Percentiles rank a stretch among this genome's conserved stretches.
Evolutionary conservation across 2,113 vertebrate genomes (phyloP).

Genomic region (Ctenodactylus gundi): DNA sequence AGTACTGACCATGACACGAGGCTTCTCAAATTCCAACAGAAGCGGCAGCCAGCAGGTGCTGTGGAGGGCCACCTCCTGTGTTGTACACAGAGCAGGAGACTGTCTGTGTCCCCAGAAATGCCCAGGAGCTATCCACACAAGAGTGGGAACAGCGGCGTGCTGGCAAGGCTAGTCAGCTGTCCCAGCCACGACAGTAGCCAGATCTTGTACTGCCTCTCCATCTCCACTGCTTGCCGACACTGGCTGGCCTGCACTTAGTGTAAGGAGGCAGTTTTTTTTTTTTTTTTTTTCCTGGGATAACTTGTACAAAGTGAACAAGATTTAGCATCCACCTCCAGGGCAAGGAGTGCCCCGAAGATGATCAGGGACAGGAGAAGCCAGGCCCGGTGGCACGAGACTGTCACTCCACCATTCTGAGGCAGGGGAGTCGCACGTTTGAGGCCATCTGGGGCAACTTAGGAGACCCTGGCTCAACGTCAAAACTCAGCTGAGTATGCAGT

Average conservation of each 20-base stretch:
- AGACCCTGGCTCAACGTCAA: no score
- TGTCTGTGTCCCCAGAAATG: fast-evolving
- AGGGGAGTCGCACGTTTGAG: no score
- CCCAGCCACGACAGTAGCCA: neutral
- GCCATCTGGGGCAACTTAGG: no score
- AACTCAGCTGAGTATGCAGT: no score
- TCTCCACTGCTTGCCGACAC: neutral
- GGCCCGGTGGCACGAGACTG: fast-evolving
- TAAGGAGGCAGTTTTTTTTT: neutral
- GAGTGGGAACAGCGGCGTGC: fast-evolving
- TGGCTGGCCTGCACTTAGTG: neutral
- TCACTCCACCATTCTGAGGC: no score
- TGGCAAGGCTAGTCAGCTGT: no score
- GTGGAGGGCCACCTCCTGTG: neutral
- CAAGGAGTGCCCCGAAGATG: neutral
- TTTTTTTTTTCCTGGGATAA: constrained; percentile 28
- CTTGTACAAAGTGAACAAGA: neutral
- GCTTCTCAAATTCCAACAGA: neutral
- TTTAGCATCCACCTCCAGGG: neutral
- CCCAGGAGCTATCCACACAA: no score
- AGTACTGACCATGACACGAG: constrained; percentile 10
- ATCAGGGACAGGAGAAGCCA: neutral
- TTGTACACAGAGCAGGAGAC: neutral
- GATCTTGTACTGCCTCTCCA: neutral
- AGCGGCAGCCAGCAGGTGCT: neutral